Evolutionary conservation across 1,140 invertebrate species (phyloP), one percentile per base, ranked within the genome.

Genomic region (Caerostris darwini): DNA sequence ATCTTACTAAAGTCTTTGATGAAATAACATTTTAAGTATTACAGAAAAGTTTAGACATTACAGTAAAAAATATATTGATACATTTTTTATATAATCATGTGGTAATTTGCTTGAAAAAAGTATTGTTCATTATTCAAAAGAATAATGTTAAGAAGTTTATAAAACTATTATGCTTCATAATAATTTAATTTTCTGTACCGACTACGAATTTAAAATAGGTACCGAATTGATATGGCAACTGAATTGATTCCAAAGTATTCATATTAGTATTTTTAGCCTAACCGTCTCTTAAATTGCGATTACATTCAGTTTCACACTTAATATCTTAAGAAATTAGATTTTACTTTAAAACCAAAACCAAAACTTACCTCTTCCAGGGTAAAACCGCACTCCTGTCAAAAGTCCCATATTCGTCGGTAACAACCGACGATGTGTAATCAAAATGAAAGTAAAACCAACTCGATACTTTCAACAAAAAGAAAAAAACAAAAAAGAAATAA

Each of bases 381-480:
- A 61, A 85, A 85, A 85, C 8, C 90, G 14, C 3, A 92, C 81
- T 19, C 90, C 90, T 81, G 90, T 92, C 90, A 92, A 92, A 10
- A 92, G 53, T 85, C 71, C 90, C 90, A 92, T 92, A 83, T 85
- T 92, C 90, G 77, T 81, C 90, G 81, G 90, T 34, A 8, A 50
- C n/a, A 87, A 54, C 85, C 85, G 85, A 87, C 85, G 85, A 64
- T 14, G 34, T 34, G 34, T 14, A 19, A 88, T 7, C 8, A 67
- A 50, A 50, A 88, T 12, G 34, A 50, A 19, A 34, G 5, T 14
- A 87, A 61, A 88, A 81, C 34, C 0, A 53, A 14, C 3, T 64
- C 86, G 10, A 88, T 34, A 67, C 19, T 17, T 64, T 59, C 7
- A 4, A 3, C 34, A 12, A 82, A 82, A 82, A 82, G 6, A 82